phyloP scores from a whole-genome alignment of 2,888 invertebrate genomes.

The Hesperia comma region DNA sequence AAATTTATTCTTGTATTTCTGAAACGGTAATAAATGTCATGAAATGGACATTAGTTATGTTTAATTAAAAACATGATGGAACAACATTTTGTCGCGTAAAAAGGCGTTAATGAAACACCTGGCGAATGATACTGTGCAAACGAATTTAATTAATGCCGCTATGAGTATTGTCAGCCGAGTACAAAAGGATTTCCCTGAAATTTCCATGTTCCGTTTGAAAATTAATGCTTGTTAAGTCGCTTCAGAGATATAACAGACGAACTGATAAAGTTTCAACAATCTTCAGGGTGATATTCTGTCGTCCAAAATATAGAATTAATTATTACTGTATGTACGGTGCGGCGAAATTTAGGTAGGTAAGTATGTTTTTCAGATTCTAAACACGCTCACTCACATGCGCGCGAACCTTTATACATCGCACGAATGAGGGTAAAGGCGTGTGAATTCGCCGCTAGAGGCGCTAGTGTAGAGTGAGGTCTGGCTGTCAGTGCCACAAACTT shows the following conservation, averaged over 20 bases:
- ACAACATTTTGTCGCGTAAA: neutral
- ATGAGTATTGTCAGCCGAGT: neutral
- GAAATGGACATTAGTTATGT: neutral
- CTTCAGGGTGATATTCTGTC: neutral
- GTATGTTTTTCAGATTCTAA: no score
- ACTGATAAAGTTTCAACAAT: slow-evolving; percentile 3
- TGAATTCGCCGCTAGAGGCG: no score
- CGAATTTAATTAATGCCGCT: slow-evolving; percentile 10
- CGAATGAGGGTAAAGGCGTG: no score
- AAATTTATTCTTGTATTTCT: no score
- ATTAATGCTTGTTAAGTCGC: slow-evolving; percentile 15
- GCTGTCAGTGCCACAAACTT: no score
- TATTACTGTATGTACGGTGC: neutral
- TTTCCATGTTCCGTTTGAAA: neutral
- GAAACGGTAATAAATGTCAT: neutral
- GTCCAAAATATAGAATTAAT: neutral
- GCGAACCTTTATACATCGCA: no score
- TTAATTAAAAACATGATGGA: neutral
- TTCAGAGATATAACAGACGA: neutral
- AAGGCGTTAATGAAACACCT: neutral
- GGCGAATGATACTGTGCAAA: neutral
- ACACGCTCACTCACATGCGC: no score
- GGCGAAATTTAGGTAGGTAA: neutral
- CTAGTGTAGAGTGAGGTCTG: no score
- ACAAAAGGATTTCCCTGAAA: slow-evolving; percentile 9